Conservation (phyloP, 2,888 invertebrate genomes). For the Mimachlamys varia region DNA sequence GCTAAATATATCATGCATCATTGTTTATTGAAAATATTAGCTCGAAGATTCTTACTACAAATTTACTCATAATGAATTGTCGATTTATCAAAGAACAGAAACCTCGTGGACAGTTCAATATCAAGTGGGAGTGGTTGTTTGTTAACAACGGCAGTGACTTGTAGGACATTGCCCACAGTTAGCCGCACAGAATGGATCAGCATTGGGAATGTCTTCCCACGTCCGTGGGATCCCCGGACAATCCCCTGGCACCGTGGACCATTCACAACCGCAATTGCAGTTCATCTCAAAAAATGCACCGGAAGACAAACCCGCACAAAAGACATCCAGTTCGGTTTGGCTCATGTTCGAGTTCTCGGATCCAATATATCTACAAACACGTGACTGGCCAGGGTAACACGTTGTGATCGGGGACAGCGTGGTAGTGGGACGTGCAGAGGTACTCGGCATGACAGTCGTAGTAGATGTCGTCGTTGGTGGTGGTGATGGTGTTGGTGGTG, state of each 20-base stretch:
- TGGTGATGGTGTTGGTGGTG: background rate
- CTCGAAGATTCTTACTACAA: background rate
- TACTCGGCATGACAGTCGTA: background rate
- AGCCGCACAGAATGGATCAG: background rate
- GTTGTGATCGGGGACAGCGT: background rate
- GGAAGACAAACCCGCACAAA: background rate
- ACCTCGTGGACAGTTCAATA: background rate
- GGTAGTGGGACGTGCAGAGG: background rate
- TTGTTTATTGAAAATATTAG: background rate
- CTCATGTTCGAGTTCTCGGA: background rate
- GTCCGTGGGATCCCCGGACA: background rate
- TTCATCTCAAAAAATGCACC: background rate
- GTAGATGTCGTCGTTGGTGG: background rate
- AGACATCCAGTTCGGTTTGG: background rate
- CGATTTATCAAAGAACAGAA: too few species aligned
- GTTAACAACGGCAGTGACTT: background rate
- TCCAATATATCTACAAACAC: background rate
- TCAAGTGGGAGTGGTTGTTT: too few species aligned
- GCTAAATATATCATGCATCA: background rate
- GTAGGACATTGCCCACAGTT: slow-evolving; percentile 7
- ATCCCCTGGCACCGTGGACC: background rate
- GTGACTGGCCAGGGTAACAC: background rate
- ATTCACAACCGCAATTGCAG: background rate
- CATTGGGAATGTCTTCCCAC: background rate
- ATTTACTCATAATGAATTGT: too few species aligned